Evolutionary conservation across 1,140 invertebrate genomes (phyloP).

Genomic region (Triops cancriformis): DNA sequence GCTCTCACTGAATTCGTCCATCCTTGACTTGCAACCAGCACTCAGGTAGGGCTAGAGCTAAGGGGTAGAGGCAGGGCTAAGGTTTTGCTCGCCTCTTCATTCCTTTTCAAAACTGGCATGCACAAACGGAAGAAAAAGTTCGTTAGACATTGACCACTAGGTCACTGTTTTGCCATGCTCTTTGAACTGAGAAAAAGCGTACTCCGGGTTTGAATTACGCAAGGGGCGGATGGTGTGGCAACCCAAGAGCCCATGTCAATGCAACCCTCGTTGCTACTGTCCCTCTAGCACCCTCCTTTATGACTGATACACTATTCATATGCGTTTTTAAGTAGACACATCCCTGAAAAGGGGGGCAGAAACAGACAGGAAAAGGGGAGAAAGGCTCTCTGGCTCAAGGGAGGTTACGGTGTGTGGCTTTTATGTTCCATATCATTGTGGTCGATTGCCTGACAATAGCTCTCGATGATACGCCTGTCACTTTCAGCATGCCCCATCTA

Average conservation of each 20-base stretch:
- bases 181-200: too few species aligned
- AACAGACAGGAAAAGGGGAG: background rate
- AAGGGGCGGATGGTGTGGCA: background rate
- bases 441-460: background rate
- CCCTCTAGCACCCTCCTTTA: background rate
- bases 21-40: too few species aligned
- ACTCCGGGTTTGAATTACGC: background rate
- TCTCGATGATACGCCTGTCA: slow-evolving; percentile 5
- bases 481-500: background rate
- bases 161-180: too few species aligned
- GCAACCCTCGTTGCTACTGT: background rate
- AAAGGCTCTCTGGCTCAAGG: background rate
- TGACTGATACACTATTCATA: slow-evolving; percentile 3
- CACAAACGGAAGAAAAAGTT: too few species aligned
- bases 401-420: background rate
- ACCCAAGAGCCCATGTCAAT: background rate
- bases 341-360: background rate
- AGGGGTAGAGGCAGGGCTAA: too few species aligned
- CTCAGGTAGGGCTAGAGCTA: too few species aligned
- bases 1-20: too few species aligned
- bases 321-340: background rate
- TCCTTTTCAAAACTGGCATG: too few species aligned
- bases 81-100: too few species aligned
- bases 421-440: slow-evolving; percentile 6
- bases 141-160: too few species aligned